These are phyloP conservation scores for Maylandia zebra DNA, from an alignment of 2,113 vertebrate species.

Conservation along the genomic window DNA sequence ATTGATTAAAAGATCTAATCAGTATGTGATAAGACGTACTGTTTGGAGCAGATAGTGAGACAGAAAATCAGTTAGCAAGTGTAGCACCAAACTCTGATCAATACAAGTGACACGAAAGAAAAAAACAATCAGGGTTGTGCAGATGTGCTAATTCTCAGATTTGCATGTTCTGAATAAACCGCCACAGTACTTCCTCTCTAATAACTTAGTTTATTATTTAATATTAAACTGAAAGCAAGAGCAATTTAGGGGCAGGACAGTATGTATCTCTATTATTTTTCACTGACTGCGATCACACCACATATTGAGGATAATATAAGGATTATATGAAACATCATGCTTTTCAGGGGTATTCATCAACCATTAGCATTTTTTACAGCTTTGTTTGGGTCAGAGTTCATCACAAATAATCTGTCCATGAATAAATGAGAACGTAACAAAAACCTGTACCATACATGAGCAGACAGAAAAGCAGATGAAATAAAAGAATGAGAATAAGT, in stretches of 20 bases:
- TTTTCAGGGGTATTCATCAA: neutral
- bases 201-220: neutral
- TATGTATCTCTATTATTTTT: neutral
- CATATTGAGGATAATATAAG: neutral
- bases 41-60: neutral
- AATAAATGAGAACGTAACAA: neutral
- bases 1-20: neutral
- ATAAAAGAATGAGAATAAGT: neutral
- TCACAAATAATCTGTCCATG: rapidly evolving
- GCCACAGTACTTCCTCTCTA: neutral
- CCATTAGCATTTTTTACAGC: neutral
- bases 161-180: rapidly evolving
- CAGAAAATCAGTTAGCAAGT: rapidly evolving
- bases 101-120: neutral
- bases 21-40: neutral
- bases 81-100: neutral
- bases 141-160: neutral
- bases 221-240: neutral
- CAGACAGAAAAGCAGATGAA: neutral
- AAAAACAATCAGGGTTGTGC: neutral
- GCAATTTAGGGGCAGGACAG: neutral
- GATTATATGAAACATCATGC: neutral
- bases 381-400: neutral
- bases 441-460: rapidly evolving
- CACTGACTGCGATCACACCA: rapidly evolving